A percentile compares a stretch with the other conserved stretches of the same genome.
Conservation (phyloP, 2,888 invertebrate species). For the Crossocerus cetratus region DNA sequence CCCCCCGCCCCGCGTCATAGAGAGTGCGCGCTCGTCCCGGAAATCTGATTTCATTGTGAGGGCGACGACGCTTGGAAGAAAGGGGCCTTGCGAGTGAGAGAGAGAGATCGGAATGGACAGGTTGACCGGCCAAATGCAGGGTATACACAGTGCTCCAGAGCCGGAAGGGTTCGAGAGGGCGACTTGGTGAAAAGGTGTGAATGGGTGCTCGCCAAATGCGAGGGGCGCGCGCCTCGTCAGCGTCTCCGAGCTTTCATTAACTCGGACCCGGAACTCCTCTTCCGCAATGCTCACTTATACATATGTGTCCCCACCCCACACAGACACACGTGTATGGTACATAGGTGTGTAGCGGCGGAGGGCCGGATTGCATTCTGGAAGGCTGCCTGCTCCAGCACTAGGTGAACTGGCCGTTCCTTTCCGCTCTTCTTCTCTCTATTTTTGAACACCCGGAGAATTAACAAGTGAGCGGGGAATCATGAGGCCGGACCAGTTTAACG, state of each 20-base stretch:
- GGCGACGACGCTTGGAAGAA: no score
- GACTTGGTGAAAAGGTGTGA: no score
- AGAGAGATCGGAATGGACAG: no score
- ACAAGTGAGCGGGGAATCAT: constrained; percentile 57
- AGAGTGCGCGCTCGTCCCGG: no score
- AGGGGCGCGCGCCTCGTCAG: constrained; percentile 51
- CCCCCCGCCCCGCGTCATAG: no score
- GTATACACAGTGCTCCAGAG: no score
- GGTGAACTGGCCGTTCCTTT: constrained; percentile 41
- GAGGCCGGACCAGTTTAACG: constrained; percentile 11
- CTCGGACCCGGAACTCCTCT: constrained; percentile 47
- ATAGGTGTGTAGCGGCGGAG: constrained; percentile 61
- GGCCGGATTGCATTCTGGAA: constrained; percentile 65
- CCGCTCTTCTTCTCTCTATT: constrained; percentile 37
- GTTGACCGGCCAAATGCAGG: no score
- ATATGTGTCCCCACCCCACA: no score
- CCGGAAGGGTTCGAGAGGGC: no score
- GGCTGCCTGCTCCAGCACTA: constrained; percentile 46
- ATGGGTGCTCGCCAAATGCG: constrained; percentile 9
- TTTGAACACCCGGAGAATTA: constrained; percentile 40
- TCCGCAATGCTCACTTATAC: constrained; percentile 16
- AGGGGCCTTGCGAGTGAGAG: no score
- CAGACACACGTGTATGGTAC: not conserved
- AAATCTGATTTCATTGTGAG: no score
- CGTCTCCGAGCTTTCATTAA: constrained; percentile 67